Percentiles rank a stretch among this genome's conserved stretches.
Conservation (phyloP, 2,113 vertebrate species). For the Cisticola juncidis region DNA sequence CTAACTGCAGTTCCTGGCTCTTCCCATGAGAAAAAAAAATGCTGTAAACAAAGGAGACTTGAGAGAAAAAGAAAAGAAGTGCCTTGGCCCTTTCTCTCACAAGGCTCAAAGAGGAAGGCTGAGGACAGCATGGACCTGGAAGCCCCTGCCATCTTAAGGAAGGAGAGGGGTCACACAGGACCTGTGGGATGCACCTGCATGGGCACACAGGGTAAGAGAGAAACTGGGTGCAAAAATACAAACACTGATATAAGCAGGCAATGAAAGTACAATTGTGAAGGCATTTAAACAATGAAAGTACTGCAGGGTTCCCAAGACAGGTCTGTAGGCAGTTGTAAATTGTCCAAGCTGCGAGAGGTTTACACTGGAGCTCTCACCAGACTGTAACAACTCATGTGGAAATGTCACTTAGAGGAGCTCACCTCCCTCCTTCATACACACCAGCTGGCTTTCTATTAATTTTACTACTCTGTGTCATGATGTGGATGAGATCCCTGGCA, state of each 20-base stretch:
- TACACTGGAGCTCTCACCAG: neutral
- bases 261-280: neutral
- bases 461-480: neutral
- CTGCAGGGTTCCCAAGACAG: neutral
- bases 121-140: neutral
- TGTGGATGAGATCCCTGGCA: neutral
- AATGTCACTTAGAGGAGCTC: neutral
- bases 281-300: neutral
- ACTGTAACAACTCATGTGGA: neutral
- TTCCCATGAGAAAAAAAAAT: neutral
- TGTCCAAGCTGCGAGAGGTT: neutral
- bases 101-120: neutral
- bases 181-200: neutral
- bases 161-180: neutral
- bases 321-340: neutral
- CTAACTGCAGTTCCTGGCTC: neutral
- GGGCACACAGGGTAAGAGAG: accelerated
- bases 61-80: neutral
- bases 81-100: neutral
- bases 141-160: neutral
- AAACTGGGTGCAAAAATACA: neutral
- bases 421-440: neutral
- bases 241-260: neutral
- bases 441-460: neutral
- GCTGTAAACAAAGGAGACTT: neutral